Evolutionary conservation across 2,113 vertebrate species (phyloP), one percentile per base, ranked within the genome.

Genomic region (Pitta sordida): DNA sequence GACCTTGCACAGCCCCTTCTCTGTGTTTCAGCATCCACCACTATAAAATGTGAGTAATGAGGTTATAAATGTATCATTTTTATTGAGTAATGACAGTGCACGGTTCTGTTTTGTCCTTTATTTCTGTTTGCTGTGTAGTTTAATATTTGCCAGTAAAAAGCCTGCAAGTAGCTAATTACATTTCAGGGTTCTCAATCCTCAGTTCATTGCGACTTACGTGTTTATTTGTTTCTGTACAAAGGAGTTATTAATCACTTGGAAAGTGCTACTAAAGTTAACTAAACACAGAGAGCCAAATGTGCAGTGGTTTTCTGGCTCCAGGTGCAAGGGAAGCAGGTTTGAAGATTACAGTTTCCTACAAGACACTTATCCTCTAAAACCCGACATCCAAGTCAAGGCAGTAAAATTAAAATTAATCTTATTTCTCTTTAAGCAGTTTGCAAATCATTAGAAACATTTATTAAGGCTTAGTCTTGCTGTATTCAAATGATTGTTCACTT

Each of bases 11-110:
- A 86, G 73, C 55, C 68, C 37, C 67, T 90, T 80, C 75, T 69
- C 79, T 27, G 30, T 52, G 67, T 94, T 88, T 15, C 71, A 80
- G 64, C 80, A 88, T 9, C 80, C 76, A 71, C 83, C 51, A 48
- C 94, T 49, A 93, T 94, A 96, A 94, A 95, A 64, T 3, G 69
- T 94, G 91, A 96, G 67, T 87, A 91, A 96, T 51, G 91, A 84
- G 83, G 88, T 93, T 93, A 85, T 94, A 93, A 96, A 86, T 0
- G 13, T 84, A 95, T 91, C 70, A 62, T 91, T 96, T 94, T 91
- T 84, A 44, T 69, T 91, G 95, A 95, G 67, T 73, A 46, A 95
- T 80, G 71, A 37, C n/a, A 20, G 5, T 49, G 78, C 58, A 24
- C 19, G 3, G 13, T 24, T 71, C 5, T 59, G 21, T 52, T 89